Base-by-base conservation (phyloP, 2,113 vertebrate genomes). In the Mastomys natalensis region DNA sequence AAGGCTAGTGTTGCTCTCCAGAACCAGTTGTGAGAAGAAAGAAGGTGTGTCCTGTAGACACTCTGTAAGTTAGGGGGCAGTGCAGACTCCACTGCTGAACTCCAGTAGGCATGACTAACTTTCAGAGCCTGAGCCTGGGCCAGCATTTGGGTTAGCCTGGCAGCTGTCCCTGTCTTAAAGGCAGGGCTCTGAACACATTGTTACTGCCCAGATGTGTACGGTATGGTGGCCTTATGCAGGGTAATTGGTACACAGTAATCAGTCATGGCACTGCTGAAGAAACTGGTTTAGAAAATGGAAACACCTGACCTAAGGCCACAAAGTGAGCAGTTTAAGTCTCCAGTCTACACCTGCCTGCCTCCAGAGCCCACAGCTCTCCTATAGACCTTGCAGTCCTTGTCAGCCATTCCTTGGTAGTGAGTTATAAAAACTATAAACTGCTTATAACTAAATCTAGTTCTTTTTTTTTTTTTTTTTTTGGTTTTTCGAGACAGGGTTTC, bases 41-140 rank as follows among this genome's bases (percentile, higher is more conserved):
- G 1, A 12, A 81, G 17, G 53, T 5, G 1, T 1, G 0, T 12
- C 3, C 0, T 24, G 1, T 1, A 2, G 4, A 17, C 17, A 48
- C 51, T 51, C 24, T 17, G 1, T n/a, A 48, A n/a, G 26, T 34
- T 19, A 9, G 16, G 72, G 0, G 29, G 37, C 22, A 3, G 5
- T 15, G 10, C 1, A 24, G 34, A 12, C 10, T n/a, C 51, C 60
- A 26, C 37, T 8, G 53, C 22, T 60, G 53, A 40, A 37, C 55
- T 40, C 37, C 40, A 1, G 12, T 26, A 29, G 55, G n/a, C 51
- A 37, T 58, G 53, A 13, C 22, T 22, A 40, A 21, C 53, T 58
- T 37, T 82, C 22, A 82, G 80, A 60, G 12, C 22, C 0, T 16
- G 0, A 62, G 76, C 26, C 0, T 64, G 37, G 15, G 24, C 5